Conservation (phyloP, 2,888 invertebrate species). For the Diarsia brunnea region DNA sequence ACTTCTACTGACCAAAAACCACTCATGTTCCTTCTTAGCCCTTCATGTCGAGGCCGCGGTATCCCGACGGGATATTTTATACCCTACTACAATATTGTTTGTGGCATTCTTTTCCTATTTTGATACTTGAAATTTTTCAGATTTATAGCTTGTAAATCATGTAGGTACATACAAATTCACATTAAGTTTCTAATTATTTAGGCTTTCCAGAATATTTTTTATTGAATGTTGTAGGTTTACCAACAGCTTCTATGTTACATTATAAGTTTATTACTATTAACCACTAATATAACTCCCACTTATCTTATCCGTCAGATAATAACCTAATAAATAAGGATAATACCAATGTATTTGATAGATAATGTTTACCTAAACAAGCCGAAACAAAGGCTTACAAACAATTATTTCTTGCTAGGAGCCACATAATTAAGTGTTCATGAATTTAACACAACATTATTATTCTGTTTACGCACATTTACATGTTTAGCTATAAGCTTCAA, state of each 20-base stretch:
- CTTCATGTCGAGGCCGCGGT: too few relatives aligned
- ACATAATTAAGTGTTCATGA: constrained; percentile 44
- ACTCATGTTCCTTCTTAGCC: too few relatives aligned
- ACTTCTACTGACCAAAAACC: too few relatives aligned
- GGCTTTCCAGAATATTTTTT: neutral
- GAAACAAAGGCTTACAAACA: neutral
- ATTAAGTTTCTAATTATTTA: neutral
- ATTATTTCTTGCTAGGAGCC: constrained; percentile 28
- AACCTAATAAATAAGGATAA: too few relatives aligned
- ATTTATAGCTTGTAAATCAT: neutral
- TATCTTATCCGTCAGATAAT: too few relatives aligned
- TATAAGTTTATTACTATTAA: neutral
- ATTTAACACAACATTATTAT: constrained; percentile 44
- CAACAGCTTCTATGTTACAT: too few relatives aligned
- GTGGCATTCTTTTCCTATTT: too few relatives aligned
- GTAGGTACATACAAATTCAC: neutral
- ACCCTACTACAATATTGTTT: too few relatives aligned
- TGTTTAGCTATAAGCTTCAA: constrained; percentile 29
- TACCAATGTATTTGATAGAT: neutral
- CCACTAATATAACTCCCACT: neutral
- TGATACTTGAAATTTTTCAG: too few relatives aligned
- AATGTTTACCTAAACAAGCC: constrained; percentile 1
- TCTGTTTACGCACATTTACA: constrained; percentile 41
- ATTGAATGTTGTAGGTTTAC: too few relatives aligned
- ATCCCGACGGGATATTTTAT: too few relatives aligned